These are phyloP conservation scores for Tenthredo mesomela DNA, from an alignment of 2,888 invertebrate species.

Conservation along the genomic window DNA sequence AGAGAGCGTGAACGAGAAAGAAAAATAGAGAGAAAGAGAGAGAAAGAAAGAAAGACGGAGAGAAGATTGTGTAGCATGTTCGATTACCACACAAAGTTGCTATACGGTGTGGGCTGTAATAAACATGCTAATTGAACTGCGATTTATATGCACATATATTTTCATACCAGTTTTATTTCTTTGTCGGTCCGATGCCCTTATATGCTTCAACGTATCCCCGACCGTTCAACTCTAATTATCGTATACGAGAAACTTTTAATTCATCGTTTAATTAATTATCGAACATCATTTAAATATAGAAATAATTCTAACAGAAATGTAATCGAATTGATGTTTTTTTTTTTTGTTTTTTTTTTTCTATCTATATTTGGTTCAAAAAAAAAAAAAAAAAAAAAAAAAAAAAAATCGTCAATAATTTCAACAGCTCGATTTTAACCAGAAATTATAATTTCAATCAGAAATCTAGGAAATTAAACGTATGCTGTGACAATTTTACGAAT, in stretches of 20 bases:
- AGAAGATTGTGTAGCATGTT: neutral
- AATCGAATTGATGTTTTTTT: neutral
- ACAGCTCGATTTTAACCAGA: neutral
- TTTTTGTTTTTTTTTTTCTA: neutral
- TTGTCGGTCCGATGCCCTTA: constrained; percentile 8
- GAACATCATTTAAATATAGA: neutral
- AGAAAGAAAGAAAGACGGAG: neutral
- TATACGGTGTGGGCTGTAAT: constrained; percentile 23
- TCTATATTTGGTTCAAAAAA: neutral
- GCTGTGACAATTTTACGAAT: neutral
- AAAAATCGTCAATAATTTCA: neutral
- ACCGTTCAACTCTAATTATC: constrained; percentile 16
- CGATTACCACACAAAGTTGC: constrained; percentile 29
- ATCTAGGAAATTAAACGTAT: neutral
- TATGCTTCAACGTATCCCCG: neutral
- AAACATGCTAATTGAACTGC: constrained; percentile 44
- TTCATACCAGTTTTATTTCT: neutral
- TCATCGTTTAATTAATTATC: neutral
- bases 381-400: neutral
- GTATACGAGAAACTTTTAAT: neutral
- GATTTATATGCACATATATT: constrained; percentile 42
- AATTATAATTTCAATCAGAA: neutral
- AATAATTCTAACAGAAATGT: neutral
- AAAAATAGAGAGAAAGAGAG: neutral
- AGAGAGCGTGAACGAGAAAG: neutral